These are phyloP conservation scores for Doryteuthis pealeii DNA, from an alignment of 1,140 invertebrate genomes.

Conservation along the genomic window DNA sequence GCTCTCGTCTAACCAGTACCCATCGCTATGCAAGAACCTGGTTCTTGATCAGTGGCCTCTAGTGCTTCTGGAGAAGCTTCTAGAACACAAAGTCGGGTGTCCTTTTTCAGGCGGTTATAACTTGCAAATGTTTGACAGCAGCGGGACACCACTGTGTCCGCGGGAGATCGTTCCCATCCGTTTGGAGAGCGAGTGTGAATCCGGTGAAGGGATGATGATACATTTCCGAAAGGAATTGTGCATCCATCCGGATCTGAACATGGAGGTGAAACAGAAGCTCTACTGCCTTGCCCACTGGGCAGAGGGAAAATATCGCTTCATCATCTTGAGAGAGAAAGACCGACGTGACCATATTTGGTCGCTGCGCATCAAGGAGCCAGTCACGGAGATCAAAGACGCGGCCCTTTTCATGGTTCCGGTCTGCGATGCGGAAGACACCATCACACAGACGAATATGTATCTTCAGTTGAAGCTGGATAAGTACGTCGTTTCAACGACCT, in stretches of 20 bases:
- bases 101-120: conserved; percentile 42
- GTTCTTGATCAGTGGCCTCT: background rate
- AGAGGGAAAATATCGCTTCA: conserved; percentile 32
- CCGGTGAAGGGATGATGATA: conserved; percentile 39
- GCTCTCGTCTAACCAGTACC: background rate
- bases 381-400: conserved; percentile 32
- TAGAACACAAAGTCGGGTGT: conserved; percentile 19
- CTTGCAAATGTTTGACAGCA: conserved; percentile 28
- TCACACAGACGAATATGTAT: conserved; percentile 29
- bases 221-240: conserved; percentile 37
- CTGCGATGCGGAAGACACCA: conserved; percentile 33
- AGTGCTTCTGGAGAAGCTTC: background rate
- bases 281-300: conserved; percentile 42
- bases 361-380: conserved; percentile 29
- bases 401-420: conserved; percentile 37
- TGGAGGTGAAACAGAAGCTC: conserved; percentile 23
- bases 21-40: background rate
- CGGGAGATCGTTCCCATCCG: conserved; percentile 31
- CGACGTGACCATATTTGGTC: conserved; percentile 4
- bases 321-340: conserved; percentile 21
- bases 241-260: conserved; percentile 30
- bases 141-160: conserved; percentile 27
- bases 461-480: conserved; percentile 25
- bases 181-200: conserved; percentile 46
- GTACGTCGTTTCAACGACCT: conserved; percentile 35